phyloP scores from a whole-genome alignment of 2,888 invertebrate genomes.

The Auanema freiburgensis region DNA sequence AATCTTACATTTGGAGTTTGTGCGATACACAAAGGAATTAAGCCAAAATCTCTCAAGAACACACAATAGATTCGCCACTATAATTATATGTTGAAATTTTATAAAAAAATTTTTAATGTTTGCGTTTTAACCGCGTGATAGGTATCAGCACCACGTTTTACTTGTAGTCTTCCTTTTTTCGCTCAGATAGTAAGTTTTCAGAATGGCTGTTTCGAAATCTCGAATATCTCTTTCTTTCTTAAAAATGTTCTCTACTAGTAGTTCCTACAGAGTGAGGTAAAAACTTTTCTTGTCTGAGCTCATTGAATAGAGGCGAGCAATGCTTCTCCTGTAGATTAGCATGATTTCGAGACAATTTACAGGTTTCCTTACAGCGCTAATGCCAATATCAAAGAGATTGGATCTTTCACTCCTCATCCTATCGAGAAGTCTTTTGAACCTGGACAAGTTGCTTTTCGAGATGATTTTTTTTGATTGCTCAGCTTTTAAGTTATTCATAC shows the following conservation, averaged over 20 bases:
- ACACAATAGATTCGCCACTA: too few relatives aligned
- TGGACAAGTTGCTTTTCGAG: slow-evolving; percentile 40
- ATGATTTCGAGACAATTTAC: neutral
- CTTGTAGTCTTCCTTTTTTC: too few relatives aligned
- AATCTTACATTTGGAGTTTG: slow-evolving; percentile 88
- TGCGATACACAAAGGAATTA: slow-evolving; percentile 76
- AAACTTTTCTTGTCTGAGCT: neutral
- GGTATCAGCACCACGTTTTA: too few relatives aligned
- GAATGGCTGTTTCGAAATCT: too few relatives aligned
- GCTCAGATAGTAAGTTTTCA: too few relatives aligned
- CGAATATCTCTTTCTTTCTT: too few relatives aligned
- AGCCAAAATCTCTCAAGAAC: slow-evolving; percentile 13
- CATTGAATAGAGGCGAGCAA: neutral
- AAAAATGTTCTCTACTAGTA: neutral
- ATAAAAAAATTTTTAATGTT: too few relatives aligned
- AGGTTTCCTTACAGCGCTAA: slow-evolving; percentile 26
- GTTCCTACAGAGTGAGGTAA: neutral
- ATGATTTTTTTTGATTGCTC: neutral
- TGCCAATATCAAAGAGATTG: slow-evolving; percentile 39
- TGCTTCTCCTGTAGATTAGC: neutral
- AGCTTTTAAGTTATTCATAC: slow-evolving; percentile 77
- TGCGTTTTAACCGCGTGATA: too few relatives aligned
- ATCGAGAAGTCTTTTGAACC: slow-evolving; percentile 31
- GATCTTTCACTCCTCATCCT: slow-evolving; percentile 27
- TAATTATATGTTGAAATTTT: too few relatives aligned